Conservation (phyloP, 2,888 invertebrate genomes). For the Nasonovia ribisnigri region DNA sequence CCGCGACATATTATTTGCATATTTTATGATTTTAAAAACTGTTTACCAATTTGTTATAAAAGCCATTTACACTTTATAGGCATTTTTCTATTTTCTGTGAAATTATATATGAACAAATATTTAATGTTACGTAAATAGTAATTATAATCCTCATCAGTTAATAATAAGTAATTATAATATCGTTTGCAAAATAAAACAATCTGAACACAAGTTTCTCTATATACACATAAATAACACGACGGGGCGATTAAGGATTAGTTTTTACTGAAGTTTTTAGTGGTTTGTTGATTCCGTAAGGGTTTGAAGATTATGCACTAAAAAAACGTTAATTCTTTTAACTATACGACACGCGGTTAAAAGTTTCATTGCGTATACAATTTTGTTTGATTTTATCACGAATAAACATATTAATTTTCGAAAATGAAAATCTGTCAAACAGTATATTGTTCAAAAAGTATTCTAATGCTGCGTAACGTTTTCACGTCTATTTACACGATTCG, state of each 20-base stretch:
- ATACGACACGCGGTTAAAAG: neutral
- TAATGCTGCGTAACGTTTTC: neutral
- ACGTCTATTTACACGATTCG: slow-evolving; percentile 36
- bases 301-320: neutral
- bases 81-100: neutral
- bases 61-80: neutral
- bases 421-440: slow-evolving; percentile 17
- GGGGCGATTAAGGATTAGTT: neutral
- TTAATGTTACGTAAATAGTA: neutral
- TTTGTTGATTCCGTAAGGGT: neutral
- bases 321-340: neutral
- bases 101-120: neutral
- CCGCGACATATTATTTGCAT: neutral
- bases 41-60: neutral
- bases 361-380: neutral
- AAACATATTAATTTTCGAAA: neutral
- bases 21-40: neutral
- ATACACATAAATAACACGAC: neutral
- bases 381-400: neutral
- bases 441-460: slow-evolving; percentile 1
- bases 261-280: neutral
- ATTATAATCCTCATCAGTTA: neutral
- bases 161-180: no score
- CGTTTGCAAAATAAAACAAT: slow-evolving; percentile 24
- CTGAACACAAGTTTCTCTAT: neutral